Conservation (phyloP, 2,888 invertebrate species). For the Brachycybe producta region DNA sequence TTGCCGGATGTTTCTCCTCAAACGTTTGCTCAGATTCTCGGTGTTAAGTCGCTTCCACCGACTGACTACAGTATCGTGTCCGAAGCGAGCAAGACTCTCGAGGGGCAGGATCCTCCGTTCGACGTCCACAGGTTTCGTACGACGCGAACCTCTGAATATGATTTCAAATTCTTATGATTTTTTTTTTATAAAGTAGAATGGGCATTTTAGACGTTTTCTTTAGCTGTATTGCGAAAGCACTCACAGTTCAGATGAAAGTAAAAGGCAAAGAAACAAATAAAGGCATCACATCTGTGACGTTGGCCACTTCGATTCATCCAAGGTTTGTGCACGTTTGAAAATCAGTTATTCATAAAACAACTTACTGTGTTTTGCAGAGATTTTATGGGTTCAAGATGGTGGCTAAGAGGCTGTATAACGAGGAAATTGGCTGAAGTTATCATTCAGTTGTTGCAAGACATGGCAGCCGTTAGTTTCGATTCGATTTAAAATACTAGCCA, state of each 20-base stretch:
- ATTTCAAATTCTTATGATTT: background rate
- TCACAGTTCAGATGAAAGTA: slow-evolving; percentile 77
- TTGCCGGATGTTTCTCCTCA: slow-evolving; percentile 79
- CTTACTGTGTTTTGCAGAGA: slow-evolving; percentile 22
- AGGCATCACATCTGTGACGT: slow-evolving; percentile 41
- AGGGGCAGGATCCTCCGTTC: slow-evolving; percentile 35
- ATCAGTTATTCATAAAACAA: slow-evolving; percentile 27
- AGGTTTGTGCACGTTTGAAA: too few species aligned
- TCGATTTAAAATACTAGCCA: background rate
- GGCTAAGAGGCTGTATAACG: slow-evolving; percentile 69
- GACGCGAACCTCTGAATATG: too few species aligned
- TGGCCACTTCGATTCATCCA: slow-evolving; percentile 47
- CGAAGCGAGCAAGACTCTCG: slow-evolving; percentile 39
- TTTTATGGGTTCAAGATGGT: slow-evolving; percentile 48
- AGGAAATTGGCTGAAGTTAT: slow-evolving; percentile 77
- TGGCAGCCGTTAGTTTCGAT: slow-evolving; percentile 65
- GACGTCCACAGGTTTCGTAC: slow-evolving; percentile 40
- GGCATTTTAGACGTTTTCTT: slow-evolving; percentile 81
- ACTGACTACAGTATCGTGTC: slow-evolving; percentile 61
- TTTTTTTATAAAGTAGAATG: slow-evolving; percentile 38
- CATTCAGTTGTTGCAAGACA: slow-evolving; percentile 73
- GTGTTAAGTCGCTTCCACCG: slow-evolving; percentile 55
- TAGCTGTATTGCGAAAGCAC: slow-evolving; percentile 77
- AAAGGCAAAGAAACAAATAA: slow-evolving; percentile 45
- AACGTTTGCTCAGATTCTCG: slow-evolving; percentile 61